A percentile compares a stretch with the other conserved stretches of the same genome.
phyloP scores from a whole-genome alignment of 2,113 vertebrate genomes.

The Entelurus aequoreus region DNA sequence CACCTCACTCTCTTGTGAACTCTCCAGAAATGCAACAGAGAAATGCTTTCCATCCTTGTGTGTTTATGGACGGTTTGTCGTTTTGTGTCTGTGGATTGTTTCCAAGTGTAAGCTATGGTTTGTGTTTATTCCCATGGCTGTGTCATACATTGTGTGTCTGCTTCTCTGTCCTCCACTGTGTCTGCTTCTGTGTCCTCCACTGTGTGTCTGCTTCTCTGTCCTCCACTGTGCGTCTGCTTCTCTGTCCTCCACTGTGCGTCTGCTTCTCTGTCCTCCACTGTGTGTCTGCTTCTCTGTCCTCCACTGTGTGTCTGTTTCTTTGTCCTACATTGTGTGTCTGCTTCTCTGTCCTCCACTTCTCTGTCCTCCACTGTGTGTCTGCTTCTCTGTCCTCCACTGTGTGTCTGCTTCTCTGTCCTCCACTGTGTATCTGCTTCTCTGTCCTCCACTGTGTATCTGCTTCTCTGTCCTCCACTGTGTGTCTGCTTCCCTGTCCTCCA shows the following conservation, averaged over 20 bases:
- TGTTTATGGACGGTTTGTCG: slow-evolving; percentile 31
- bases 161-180: too few relatives aligned
- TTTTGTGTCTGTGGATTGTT: slow-evolving; percentile 1
- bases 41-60: slow-evolving; percentile 19
- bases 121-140: slow-evolving; percentile 28
- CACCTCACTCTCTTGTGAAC: slow-evolving; percentile 49
- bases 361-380: slow-evolving; percentile 15
- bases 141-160: too few relatives aligned
- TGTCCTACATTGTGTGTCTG: too few relatives aligned
- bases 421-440: too few relatives aligned
- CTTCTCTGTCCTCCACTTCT: not conserved
- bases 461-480: too few relatives aligned
- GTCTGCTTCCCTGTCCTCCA: not conserved
- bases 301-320: too few relatives aligned
- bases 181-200: too few relatives aligned
- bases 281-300: slow-evolving; percentile 26
- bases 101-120: slow-evolving; percentile 12
- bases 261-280: slow-evolving; percentile 11
- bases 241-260: slow-evolving; percentile 10
- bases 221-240: not conserved
- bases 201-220: too few relatives aligned
- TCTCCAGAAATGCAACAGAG: slow-evolving; percentile 39
- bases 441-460: too few relatives aligned
- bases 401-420: slow-evolving; percentile 22
- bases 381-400: slow-evolving; percentile 10